phyloP scores from a whole-genome alignment of 1,140 invertebrate genomes.

The Panagrolaimus sp. region DNA sequence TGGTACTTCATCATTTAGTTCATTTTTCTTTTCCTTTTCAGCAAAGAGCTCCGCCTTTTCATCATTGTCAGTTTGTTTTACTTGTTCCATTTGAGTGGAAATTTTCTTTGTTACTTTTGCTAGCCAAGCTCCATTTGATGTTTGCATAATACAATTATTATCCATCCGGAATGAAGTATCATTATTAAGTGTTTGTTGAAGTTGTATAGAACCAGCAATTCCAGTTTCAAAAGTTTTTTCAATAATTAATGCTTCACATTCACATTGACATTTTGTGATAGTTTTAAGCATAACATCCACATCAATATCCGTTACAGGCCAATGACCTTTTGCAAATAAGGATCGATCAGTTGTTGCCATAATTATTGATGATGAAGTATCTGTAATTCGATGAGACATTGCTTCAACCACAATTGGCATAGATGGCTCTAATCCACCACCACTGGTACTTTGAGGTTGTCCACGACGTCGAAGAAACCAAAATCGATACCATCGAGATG shows the following conservation, averaged over 20 bases:
- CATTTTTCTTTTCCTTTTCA: too few species aligned
- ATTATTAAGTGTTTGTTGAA: background rate
- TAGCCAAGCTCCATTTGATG: too few species aligned
- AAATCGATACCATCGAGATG: background rate
- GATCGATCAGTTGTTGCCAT: conserved; percentile 7
- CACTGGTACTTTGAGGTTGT: background rate
- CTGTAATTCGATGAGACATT: background rate
- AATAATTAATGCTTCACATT: conserved; percentile 4
- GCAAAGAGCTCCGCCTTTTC: too few species aligned
- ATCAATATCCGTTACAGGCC: conserved; percentile 10
- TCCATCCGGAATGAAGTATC: too few species aligned
- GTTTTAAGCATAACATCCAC: conserved; percentile 2
- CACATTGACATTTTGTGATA: background rate
- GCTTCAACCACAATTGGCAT: background rate
- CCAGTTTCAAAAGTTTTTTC: background rate
- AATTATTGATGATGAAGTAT: background rate
- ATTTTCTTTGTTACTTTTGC: too few species aligned
- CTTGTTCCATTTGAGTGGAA: too few species aligned
- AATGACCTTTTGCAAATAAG: background rate
- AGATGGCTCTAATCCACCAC: background rate
- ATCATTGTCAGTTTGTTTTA: too few species aligned
- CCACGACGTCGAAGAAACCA: background rate
- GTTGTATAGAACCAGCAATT: background rate
- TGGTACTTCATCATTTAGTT: too few species aligned
- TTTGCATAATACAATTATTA: too few species aligned